These are phyloP conservation scores for Microcebus jonahi DNA, from an alignment of 2,113 vertebrate species.

Conservation along the genomic window DNA sequence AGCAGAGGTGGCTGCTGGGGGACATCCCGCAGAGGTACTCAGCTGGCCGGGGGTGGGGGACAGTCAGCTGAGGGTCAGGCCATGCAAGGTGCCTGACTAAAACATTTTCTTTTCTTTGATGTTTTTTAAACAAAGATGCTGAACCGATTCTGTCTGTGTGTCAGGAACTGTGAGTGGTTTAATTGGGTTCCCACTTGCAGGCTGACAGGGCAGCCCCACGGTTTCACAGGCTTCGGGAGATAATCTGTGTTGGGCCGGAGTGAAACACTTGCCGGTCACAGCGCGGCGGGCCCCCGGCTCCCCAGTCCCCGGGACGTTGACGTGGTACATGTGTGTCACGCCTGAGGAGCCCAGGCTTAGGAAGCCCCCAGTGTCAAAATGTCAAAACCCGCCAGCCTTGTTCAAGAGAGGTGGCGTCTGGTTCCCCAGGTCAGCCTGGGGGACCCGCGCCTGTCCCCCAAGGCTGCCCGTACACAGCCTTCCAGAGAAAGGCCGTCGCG, in stretches of 20 bases:
- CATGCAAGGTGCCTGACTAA: not conserved
- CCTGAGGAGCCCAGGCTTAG: not conserved
- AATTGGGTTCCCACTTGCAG: not conserved
- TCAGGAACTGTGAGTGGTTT: not conserved
- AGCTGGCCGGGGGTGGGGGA: not conserved
- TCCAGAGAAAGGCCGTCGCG: too few relatives aligned
- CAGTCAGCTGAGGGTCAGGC: not conserved
- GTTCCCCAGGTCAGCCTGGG: fast-evolving
- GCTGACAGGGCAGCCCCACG: not conserved
- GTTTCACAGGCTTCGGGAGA: not conserved
- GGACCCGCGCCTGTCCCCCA: not conserved
- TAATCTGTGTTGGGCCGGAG: not conserved
- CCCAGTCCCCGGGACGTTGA: not conserved
- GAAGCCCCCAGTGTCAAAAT: not conserved
- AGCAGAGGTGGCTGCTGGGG: not conserved
- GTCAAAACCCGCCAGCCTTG: not conserved
- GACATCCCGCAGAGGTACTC: fast-evolving
- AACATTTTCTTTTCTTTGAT: not conserved
- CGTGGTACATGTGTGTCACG: not conserved
- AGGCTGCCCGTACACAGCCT: too few relatives aligned
- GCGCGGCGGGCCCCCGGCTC: not conserved
- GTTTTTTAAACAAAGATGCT: not conserved
- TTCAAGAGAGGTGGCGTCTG: not conserved
- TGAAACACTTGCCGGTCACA: not conserved
- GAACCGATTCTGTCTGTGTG: not conserved